Evolutionary conservation across 2,888 invertebrate genomes (phyloP).

Genomic region (Noctuana brunneofusca): DNA sequence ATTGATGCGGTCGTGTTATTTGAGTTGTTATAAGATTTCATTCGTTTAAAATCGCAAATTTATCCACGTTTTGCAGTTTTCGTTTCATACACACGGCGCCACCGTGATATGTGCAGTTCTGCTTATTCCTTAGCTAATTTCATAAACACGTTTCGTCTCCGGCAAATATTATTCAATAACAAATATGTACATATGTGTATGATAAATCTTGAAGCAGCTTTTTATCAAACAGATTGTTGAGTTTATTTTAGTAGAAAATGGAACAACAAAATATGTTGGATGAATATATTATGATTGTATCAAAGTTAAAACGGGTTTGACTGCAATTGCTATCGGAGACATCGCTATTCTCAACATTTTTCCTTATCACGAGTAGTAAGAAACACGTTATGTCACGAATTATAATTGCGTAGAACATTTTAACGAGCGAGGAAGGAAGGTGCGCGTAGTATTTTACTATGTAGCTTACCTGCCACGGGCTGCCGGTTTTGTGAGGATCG

Average conservation of each 20-base stretch:
- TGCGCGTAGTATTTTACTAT: not conserved
- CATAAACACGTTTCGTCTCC: constrained; percentile 14
- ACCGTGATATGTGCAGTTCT: constrained; percentile 5
- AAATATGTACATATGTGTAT: not conserved
- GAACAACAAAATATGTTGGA: not conserved
- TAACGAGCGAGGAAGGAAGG: not conserved
- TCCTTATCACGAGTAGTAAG: constrained; percentile 3
- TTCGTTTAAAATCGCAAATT: not conserved
- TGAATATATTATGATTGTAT: not conserved
- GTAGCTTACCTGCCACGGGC: not conserved
- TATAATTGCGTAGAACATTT: not conserved
- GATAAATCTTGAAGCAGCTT: not conserved
- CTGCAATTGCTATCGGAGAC: constrained; percentile 6
- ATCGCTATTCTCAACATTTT: not conserved
- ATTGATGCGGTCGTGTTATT: not conserved
- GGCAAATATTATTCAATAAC: constrained; percentile 22
- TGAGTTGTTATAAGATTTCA: not conserved
- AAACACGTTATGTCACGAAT: constrained; percentile 4
- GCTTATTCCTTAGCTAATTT: constrained; percentile 19
- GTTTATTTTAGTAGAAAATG: not conserved
- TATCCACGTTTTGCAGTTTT: not conserved
- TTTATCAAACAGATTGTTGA: not conserved
- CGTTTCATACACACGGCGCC: not conserved
- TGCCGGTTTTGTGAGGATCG: constrained; percentile 36
- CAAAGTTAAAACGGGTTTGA: not conserved